Evolutionary conservation across 2,797 vertebrate genomes (phyloP), one percentile per base, ranked within the genome.

Genomic region (Kryptopterus vitreolus): DNA sequence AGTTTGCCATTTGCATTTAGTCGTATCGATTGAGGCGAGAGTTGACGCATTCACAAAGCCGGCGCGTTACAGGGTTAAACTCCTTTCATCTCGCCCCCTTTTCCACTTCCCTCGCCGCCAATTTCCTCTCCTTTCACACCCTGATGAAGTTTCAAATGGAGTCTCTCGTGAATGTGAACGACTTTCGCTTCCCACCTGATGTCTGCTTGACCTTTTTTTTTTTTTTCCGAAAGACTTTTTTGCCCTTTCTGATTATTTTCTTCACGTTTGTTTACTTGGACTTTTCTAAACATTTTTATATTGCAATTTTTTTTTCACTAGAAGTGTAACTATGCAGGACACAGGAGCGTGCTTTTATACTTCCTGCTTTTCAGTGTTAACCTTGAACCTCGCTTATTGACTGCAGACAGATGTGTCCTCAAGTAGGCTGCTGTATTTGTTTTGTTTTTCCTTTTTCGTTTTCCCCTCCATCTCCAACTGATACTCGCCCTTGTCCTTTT

Each of bases 141-240:
- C 69, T 79, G 79, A 84, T 81, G 76, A 75, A 86, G 82, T 76
- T 74, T 77, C 63, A 77, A 82, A 79, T 78, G 53, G 38, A 69
- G 61, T 73, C 55, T 82, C 68, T n/a, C 78, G 76, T 78, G 66
- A 79, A 62, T 65, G 72, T 81, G 68, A 84, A 84, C 76, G 53
- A 80, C 50, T 82, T 82, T 69, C 65, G 63, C 76, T 31, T 83
- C 79, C 59, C 80, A 68, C 50, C 43, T 69, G 75, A 80, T 82
- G 71, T 33, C 80, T 84, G 57, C 50, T 29, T 71, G 77, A 83
- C 78, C 68, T 74, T 81, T 76, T 52, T 8, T 43, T 46, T 22
- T 29, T 38, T 59, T 70, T 80, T 80, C 71, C 43, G n/a, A n/a
- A n/a, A n/a, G n/a, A n/a, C 59, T 68, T 46, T 46, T 46, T 69